Percentiles rank a stretch among this genome's conserved stretches.
Conservation (phyloP, 2,113 vertebrate species). For the Apeltes quadracus region DNA sequence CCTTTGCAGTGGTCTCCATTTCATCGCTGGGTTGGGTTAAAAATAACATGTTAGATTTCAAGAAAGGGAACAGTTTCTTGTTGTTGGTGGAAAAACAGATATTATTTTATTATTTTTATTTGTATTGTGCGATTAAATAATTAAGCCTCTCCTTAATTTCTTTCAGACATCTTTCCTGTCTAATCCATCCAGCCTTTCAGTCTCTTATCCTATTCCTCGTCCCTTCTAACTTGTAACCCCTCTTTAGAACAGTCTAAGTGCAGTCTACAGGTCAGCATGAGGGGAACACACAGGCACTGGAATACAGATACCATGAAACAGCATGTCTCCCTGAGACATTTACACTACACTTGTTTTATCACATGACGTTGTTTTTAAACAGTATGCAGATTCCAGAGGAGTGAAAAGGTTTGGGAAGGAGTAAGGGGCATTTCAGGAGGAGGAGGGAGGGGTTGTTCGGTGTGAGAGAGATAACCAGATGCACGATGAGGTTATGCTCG, state of each 20-base stretch:
- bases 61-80: background rate
- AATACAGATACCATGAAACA: slow-evolving; percentile 83
- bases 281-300: slow-evolving; percentile 77
- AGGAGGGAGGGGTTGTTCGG: slow-evolving; percentile 45
- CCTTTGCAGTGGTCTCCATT: background rate
- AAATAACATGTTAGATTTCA: slow-evolving; percentile 18
- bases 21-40: background rate
- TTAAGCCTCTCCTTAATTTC: background rate
- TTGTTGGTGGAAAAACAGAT: background rate
- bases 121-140: background rate
- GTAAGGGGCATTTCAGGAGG: slow-evolving; percentile 17
- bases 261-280: slow-evolving; percentile 58
- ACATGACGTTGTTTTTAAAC: slow-evolving; percentile 62
- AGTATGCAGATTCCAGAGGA: slow-evolving; percentile 80
- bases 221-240: background rate
- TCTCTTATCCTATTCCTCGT: background rate
- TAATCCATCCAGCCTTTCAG: background rate
- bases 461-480: slow-evolving; percentile 69
- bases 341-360: slow-evolving; percentile 46
- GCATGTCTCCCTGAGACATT: slow-evolving; percentile 69
- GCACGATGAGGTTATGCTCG: slow-evolving; percentile 63
- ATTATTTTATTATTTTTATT: background rate
- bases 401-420: slow-evolving; percentile 27
- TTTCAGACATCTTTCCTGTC: background rate
- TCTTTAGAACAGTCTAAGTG: slow-evolving; percentile 18